phyloP scores from a whole-genome alignment of 2,113 vertebrate genomes.

The Megaleporinus macrocephalus region DNA sequence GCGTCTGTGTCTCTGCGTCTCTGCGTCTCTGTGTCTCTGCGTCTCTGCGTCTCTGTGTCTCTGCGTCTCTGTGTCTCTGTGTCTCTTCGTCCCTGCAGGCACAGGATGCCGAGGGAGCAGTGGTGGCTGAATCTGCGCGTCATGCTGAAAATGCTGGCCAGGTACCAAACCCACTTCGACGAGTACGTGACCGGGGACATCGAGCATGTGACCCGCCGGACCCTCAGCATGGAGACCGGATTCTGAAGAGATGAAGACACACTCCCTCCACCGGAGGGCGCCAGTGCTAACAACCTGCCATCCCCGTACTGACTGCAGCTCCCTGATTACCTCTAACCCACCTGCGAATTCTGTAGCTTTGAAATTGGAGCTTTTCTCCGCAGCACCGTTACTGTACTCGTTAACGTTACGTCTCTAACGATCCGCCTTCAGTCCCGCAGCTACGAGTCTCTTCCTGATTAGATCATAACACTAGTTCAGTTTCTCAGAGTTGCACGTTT shows the following conservation, averaged over 20 bases:
- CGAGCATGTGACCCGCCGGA: conserved; percentile 89
- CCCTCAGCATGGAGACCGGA: conserved; percentile 89
- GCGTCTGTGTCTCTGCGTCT: too few relatives aligned
- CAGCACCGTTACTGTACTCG: neutral
- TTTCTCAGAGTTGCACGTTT: neutral
- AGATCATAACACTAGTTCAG: neutral
- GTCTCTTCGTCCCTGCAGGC: conserved; percentile 73
- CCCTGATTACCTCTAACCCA: neutral
- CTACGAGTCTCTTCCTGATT: neutral
- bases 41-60: too few relatives aligned
- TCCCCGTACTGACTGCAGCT: neutral
- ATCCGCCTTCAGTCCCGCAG: neutral
- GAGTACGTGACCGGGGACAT: conserved; percentile 91
- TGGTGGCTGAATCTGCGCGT: conserved; percentile 92
- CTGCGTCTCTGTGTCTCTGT: too few relatives aligned
- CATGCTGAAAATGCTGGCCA: conserved; percentile 96
- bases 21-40: too few relatives aligned
- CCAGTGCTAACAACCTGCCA: neutral
- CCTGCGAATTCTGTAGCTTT: neutral
- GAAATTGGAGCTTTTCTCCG: neutral
- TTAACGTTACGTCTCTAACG: neutral
- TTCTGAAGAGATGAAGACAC: conserved; percentile 74
- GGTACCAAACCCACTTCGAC: conserved; percentile 91
- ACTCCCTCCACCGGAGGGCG: neutral
- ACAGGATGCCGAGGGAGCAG: conserved; percentile 90